Evolutionary conservation across 2,797 vertebrate genomes (phyloP).

Genomic region (Sebastes minor): DNA sequence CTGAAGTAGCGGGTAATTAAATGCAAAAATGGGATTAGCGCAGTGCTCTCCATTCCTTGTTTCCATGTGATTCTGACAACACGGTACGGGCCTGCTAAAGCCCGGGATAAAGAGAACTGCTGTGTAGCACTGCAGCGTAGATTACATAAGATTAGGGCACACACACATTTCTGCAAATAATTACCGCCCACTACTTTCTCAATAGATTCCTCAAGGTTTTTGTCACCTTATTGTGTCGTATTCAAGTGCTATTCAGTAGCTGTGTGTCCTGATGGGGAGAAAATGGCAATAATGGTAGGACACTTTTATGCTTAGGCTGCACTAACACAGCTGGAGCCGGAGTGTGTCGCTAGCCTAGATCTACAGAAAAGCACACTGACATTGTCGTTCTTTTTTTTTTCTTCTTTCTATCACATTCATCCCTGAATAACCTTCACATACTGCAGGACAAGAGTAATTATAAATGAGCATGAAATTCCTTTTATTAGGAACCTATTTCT

Average conservation of each 20-base stretch:
- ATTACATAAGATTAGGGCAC: conserved; percentile 63
- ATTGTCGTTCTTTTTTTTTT: background rate
- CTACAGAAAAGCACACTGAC: conserved; percentile 14
- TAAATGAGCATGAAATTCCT: conserved; percentile 57
- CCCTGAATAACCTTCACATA: conserved; percentile 37
- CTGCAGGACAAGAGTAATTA: conserved; percentile 26
- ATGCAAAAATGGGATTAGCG: conserved; percentile 68
- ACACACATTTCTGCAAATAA: conserved; percentile 37
- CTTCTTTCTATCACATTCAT: conserved; percentile 3
- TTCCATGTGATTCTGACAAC: conserved; percentile 59
- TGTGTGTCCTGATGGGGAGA: conserved; percentile 2
- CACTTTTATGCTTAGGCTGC: conserved; percentile 46
- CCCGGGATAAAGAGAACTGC: conserved; percentile 47
- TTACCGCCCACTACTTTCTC: conserved; percentile 18
- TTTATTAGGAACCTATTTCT: conserved; percentile 46
- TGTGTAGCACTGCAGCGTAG: conserved; percentile 34
- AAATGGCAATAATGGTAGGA: conserved; percentile 12
- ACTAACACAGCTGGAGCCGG: conserved; percentile 21
- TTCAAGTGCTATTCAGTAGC: background rate
- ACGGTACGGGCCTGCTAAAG: conserved; percentile 33
- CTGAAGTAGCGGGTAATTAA: conserved; percentile 66
- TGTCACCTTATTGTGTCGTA: background rate
- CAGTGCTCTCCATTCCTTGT: conserved; percentile 35
- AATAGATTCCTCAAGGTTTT: conserved; percentile 4
- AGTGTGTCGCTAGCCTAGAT: conserved; percentile 12